Evolutionary conservation across 2,888 invertebrate species (phyloP).

Genomic region (Heliconius ismenius): DNA sequence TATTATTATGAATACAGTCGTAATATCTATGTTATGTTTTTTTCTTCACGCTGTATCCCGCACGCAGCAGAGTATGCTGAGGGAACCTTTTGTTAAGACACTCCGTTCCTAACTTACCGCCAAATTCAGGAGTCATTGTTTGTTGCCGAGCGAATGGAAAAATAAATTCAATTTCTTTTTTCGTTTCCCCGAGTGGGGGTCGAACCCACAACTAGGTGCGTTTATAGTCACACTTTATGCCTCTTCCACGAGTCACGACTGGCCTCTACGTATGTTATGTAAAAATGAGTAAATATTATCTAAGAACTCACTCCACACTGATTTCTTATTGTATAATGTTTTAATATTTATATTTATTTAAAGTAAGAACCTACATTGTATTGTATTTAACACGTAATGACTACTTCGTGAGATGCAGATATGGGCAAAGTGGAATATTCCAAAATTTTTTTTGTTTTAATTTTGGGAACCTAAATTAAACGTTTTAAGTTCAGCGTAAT

Average conservation of each 20-base stretch:
- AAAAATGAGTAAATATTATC: not conserved
- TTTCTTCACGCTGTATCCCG: too few relatives aligned
- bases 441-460: not conserved
- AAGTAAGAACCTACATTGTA: not conserved
- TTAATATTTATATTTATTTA: not conserved
- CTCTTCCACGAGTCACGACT: too few relatives aligned
- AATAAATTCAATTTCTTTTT: too few relatives aligned
- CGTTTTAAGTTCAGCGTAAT: too few relatives aligned
- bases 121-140: too few relatives aligned
- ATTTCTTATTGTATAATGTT: not conserved
- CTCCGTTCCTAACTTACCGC: too few relatives aligned
- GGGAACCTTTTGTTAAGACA: too few relatives aligned
- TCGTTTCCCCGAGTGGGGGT: too few relatives aligned
- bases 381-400: constrained; percentile 1
- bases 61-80: too few relatives aligned
- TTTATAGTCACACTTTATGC: too few relatives aligned
- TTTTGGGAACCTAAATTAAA: not conserved
- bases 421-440: not conserved
- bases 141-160: too few relatives aligned
- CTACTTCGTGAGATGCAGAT: not conserved
- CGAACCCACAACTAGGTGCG: too few relatives aligned
- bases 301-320: not conserved
- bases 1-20: not conserved
- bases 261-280: not conserved
- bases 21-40: not conserved